Base-by-base conservation (phyloP, 2,888 invertebrate species). In the Psylliodes chrysocephalus region DNA sequence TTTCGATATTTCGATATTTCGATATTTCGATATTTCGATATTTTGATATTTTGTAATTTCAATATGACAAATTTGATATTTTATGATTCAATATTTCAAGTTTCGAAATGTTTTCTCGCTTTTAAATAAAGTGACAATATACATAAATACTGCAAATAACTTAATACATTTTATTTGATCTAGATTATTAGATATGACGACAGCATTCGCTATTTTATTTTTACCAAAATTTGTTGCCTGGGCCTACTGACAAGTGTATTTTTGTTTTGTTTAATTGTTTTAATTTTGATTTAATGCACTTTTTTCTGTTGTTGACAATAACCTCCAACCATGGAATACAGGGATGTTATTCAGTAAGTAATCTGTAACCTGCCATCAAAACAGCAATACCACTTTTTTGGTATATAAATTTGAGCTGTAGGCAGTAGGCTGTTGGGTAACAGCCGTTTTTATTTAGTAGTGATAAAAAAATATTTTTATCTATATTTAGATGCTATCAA, bases 331-430 rank as follows among this genome's bases (percentile, higher is more conserved):
- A 71, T 71, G 85, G 83, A 85, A 84, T 80, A 72, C 85, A 89
- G 90, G 90, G 89, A 89, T 90, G 89, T 87, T 88, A 87, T 86
- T 86, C 88, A 87, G 89, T 89, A 89, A 89, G 89, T 89, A 88
- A 86, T 60, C 65, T 63, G 65, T 44, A 47, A 28, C 22, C 55
- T 35, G 46, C 38, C 42, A 30, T 33, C 25, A 49, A 35, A 62
- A 66, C 69, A 55, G 63, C 61, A 35, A 47, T 60, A 56, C 64
- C 64, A 47, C n/a, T n/a, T 63, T 53, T 38, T n/a, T 56, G 56
- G 44, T 51, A 38, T 51, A 51, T 61, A 59, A 19, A 33, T 44
- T 65, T 53, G 28, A 51, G 66, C 64, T 56, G 54, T 54, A 63
- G 54, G 61, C 60, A 66, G 47, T 63, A 55, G 57, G 57, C 53